A percentile compares a stretch with the other conserved stretches of the same genome.
These are phyloP conservation scores for Cactoblastis cactorum DNA, from an alignment of 2,888 invertebrate genomes.

Conservation along the genomic window DNA sequence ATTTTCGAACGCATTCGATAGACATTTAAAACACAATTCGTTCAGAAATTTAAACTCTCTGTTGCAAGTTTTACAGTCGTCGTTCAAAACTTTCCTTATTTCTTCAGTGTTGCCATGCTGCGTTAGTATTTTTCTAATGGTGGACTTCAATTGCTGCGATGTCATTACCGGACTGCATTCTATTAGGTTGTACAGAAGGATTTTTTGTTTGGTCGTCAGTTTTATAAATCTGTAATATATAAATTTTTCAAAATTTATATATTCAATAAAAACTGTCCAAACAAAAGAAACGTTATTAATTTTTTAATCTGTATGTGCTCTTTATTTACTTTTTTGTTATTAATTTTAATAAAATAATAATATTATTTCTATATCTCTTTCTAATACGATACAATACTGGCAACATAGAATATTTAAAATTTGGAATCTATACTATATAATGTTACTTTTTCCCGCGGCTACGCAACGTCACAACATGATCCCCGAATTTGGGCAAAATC, in stretches of 20 bases:
- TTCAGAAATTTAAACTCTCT: conserved; percentile 46
- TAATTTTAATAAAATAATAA: no score
- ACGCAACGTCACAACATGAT: no score
- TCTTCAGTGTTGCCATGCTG: conserved; percentile 56
- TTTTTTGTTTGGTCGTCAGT: conserved; percentile 54
- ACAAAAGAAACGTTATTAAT: no score
- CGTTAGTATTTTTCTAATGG: conserved; percentile 57
- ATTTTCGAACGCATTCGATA: conserved; percentile 52
- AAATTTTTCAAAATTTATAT: not conserved
- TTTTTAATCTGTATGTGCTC: no score
- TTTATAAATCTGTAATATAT: conserved; percentile 48
- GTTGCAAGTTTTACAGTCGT: conserved; percentile 43
- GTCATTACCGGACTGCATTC: conserved; percentile 46
- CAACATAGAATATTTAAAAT: no score
- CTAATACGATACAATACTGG: no score
- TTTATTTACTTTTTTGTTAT: no score
- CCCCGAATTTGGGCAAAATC: no score
- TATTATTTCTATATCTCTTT: no score
- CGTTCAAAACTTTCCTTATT: conserved; percentile 33
- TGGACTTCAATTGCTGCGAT: conserved; percentile 55
- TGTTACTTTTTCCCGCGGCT: no score
- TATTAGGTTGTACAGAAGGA: conserved; percentile 64
- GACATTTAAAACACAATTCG: conserved; percentile 58
- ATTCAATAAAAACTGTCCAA: not conserved
- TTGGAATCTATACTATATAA: no score